Base-by-base conservation (phyloP, 2,888 invertebrate genomes). In the Arge pagana region DNA sequence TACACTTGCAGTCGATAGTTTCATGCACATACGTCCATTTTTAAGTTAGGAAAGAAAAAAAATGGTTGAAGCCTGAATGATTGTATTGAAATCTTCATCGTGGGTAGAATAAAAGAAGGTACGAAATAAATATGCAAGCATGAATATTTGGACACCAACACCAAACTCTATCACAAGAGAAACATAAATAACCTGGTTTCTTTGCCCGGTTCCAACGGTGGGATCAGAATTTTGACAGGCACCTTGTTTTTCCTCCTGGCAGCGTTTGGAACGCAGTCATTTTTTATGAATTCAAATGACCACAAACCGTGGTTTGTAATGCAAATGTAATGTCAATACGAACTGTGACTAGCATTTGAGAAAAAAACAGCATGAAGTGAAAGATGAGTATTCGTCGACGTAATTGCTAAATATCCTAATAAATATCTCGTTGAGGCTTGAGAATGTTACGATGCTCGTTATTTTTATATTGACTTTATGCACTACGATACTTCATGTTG, bases 161-260 rank as follows among this genome's bases (percentile, higher is more conserved):
- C 52, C 55, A 60, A 62, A 57, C 54, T 45, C 33, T 50, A 50
- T 60, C 58, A 58, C 57, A 58, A 61, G 61, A 60, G 53, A 60
- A 63, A 62, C 51, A 55, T 51, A 59, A 67, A 57, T 70, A 74
- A 76, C 76, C 76, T 76, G 65, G 66, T 60, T 65, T 73, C 62
- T 57, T 68, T 68, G 68, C 72, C 75, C 54, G 65, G 64, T 64
- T 72, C 66, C 62, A 59, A 61, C 40, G 75, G 48, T 60, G 75
- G 74, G 52, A 76, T 72, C 58, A 70, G 66, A 70, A 76, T 74
- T 76, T 71, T 76, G 62, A 76, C 63, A 48, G 76, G 76, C 68
- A 74, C 61, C 67, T 69, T 73, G 72, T 65, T 75, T 75, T 75
- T 76, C 75, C 76, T 76, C 74, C 76, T 76, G 60, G 60, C 59